A percentile compares a stretch with the other conserved stretches of the same genome.
Evolutionary conservation across 2,888 invertebrate genomes (phyloP).

Genomic region (Tetanocera ferruginea): DNA sequence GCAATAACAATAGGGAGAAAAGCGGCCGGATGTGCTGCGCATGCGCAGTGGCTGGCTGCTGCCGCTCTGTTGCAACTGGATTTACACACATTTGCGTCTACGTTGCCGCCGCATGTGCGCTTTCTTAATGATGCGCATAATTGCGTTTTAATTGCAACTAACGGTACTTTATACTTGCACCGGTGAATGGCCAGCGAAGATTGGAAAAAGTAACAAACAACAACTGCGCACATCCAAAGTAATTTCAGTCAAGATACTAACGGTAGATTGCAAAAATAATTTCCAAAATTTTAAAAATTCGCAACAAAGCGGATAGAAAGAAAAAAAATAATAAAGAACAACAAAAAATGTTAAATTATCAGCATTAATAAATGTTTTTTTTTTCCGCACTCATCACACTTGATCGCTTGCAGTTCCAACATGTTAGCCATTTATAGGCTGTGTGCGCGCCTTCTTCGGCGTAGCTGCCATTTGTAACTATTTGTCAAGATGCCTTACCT

Average conservation of each 20-base stretch:
- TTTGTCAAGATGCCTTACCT: constrained; percentile 34
- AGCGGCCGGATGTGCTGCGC: constrained; percentile 11
- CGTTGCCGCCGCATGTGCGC: background rate
- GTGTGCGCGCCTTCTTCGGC: constrained; percentile 26
- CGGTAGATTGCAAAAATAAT: constrained; percentile 28
- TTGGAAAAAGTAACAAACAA: background rate
- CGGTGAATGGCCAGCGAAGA: background rate
- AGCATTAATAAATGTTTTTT: background rate
- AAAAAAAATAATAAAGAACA: background rate
- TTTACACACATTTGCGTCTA: background rate
- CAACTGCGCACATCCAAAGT: background rate
- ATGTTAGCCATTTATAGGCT: constrained; percentile 6
- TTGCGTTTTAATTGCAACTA: constrained; percentile 34
- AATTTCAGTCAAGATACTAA: constrained; percentile 19
- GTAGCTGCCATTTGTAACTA: constrained; percentile 35
- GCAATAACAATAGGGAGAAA: background rate
- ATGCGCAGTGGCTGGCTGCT: background rate
- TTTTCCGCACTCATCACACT: background rate
- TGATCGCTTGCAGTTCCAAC: background rate
- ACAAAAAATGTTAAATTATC: background rate
- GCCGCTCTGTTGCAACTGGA: background rate
- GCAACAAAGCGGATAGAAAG: background rate
- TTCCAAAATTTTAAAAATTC: constrained; percentile 7
- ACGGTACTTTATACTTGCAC: constrained; percentile 17
- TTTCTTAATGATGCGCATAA: constrained; percentile 30